Base-by-base conservation (phyloP, 92 coral and sea anemone species). In the Heteractis magnifica region DNA sequence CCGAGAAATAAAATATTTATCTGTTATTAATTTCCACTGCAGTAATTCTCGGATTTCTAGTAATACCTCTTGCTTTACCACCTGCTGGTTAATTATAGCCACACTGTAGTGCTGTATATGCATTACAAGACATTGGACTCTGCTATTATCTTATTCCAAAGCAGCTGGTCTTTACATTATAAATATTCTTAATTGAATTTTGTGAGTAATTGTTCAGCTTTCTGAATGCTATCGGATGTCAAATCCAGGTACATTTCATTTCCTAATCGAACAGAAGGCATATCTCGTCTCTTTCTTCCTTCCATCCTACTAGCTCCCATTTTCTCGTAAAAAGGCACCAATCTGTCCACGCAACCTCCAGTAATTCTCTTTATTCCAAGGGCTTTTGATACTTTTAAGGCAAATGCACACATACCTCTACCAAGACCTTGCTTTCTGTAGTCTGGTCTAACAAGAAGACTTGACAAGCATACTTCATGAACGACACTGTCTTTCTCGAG, bases 371-470 rank as follows among this genome's bases (percentile, higher is more conserved):
- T 65, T n/a, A 64, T 82, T n/a, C 89, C 82, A 15, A 90, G 86
- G 20, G 65, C 65, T 52, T 53, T 21, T 77, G 92, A 77, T 52
- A 82, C 74, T 23, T 56, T 75, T 20, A 75, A 55, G 64, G 92
- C 88, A 58, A 52, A 79, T n/a, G 88, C 89, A 82, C 94, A 91
- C 87, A 91, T 91, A 16, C 72, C 86, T 75, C 80, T 86, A 4
- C 94, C 94, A 81, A 91, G 86, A 21, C 92, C 94, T 21, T 70
- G 76, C 55, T 92, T 90, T 77, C 94, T 89, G 78, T 90, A 82
- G 51, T 79, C 77, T 1, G 94, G 94, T 56, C 78, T 83, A 20
- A 91, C 94, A 78, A 91, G 81, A 44, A 91, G 86, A 78, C 89
- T 82, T 5, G 94, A 81, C 34, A 89, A 56, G 20, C 62, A 51